Evolutionary conservation across 2,113 vertebrate species (phyloP).

Genomic region (Saiga tatarica): DNA sequence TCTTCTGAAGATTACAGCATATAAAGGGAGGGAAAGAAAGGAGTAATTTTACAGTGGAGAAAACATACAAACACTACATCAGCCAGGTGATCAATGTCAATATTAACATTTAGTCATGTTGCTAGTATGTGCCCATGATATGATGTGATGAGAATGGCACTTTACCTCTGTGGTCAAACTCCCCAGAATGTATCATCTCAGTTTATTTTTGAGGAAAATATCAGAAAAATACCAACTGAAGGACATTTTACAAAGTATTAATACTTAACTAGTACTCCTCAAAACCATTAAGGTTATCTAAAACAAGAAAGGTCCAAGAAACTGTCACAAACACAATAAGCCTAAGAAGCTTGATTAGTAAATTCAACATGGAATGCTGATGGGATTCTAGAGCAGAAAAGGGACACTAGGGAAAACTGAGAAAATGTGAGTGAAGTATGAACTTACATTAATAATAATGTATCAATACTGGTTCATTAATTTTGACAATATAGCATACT

Average conservation of each 20-base stretch:
- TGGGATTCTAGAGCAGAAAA: neutral
- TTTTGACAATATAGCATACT: neutral
- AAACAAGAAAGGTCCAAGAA: neutral
- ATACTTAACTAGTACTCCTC: neutral
- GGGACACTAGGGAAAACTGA: neutral
- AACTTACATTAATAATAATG: neutral
- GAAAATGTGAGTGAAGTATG: neutral
- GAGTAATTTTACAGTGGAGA: neutral
- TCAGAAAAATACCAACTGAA: neutral
- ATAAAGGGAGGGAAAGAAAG: neutral
- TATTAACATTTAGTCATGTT: neutral
- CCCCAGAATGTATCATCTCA: neutral
- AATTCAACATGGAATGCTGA: neutral
- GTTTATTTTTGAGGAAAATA: neutral
- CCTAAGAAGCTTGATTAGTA: neutral
- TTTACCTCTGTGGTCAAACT: neutral
- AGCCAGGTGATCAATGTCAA: neutral
- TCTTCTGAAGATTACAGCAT: neutral
- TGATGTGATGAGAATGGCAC: neutral
- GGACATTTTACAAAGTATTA: neutral
- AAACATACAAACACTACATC: neutral
- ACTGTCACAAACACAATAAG: neutral
- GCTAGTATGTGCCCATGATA: neutral
- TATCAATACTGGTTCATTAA: neutral
- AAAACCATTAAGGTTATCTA: neutral